Conservation (phyloP, 2,888 invertebrate species). For the Sminthurinus aureus region DNA sequence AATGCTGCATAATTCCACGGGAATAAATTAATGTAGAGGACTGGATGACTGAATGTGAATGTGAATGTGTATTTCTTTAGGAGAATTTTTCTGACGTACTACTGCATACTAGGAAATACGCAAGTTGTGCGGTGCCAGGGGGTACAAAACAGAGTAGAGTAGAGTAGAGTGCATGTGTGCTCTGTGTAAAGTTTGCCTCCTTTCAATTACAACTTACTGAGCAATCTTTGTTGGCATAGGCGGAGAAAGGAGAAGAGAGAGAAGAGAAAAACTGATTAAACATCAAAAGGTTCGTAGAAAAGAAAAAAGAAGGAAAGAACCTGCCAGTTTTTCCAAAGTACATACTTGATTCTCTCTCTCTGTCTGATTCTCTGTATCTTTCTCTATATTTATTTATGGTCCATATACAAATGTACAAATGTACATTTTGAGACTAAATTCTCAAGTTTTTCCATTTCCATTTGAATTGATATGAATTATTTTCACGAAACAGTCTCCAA, state of each 20-base stretch:
- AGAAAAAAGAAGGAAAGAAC: neutral
- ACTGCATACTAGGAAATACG: no score
- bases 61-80: no score
- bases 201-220: slow-evolving; percentile 21
- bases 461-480: slow-evolving; percentile 7
- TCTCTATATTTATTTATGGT: slow-evolving; percentile 4
- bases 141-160: neutral
- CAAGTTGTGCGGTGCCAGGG: neutral
- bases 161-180: neutral
- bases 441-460: neutral
- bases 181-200: slow-evolving; percentile 8
- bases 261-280: slow-evolving; percentile 36
- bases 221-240: slow-evolving; percentile 18
- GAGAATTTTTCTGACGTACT: no score
- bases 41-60: no score
- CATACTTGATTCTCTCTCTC: neutral
- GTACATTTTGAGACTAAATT: no score
- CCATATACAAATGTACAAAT: no score
- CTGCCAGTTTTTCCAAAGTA: neutral
- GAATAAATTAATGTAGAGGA: no score
- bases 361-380: neutral
- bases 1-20: no score
- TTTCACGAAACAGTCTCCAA: no score
- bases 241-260: neutral
- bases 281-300: slow-evolving; percentile 26